Evolutionary conservation across 2,888 invertebrate species (phyloP).

Genomic region (Gerris lacustris): DNA sequence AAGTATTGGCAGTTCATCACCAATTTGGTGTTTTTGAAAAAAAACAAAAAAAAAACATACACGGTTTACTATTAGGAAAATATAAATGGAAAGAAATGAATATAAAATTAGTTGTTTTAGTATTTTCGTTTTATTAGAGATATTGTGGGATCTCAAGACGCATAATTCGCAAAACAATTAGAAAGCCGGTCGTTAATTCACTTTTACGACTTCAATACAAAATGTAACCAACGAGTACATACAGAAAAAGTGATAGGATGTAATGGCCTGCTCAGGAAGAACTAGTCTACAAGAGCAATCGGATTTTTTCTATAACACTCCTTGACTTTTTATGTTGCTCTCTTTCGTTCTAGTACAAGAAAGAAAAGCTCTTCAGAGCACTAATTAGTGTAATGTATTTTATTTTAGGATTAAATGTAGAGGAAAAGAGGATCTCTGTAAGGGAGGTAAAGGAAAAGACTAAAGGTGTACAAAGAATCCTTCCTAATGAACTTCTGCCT

Average conservation of each 20-base stretch:
- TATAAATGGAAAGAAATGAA: too few relatives aligned
- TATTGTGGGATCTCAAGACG: too few relatives aligned
- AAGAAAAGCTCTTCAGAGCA: neutral
- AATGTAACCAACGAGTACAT: neutral
- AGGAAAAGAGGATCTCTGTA: neutral
- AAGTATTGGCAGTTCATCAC: too few relatives aligned
- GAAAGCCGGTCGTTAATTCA: neutral
- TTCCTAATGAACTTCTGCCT: too few relatives aligned
- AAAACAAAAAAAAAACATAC: too few relatives aligned
- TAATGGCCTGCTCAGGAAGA: neutral
- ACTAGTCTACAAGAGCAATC: neutral
- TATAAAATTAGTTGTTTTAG: too few relatives aligned
- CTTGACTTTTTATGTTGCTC: neutral
- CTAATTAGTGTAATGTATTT: constrained; percentile 5
- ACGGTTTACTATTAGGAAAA: too few relatives aligned
- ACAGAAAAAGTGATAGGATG: neutral
- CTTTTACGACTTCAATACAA: neutral
- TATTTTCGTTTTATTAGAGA: too few relatives aligned
- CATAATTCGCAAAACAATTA: neutral
- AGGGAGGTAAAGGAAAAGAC: too few relatives aligned
- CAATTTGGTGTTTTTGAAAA: too few relatives aligned
- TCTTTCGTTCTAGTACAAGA: neutral
- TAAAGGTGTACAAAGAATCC: too few relatives aligned
- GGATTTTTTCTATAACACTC: neutral
- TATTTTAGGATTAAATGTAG: constrained; percentile 5